These are phyloP conservation scores for Palythoa grandis DNA, from an alignment of 92 coral and sea anemone genomes.

Conservation along the genomic window DNA sequence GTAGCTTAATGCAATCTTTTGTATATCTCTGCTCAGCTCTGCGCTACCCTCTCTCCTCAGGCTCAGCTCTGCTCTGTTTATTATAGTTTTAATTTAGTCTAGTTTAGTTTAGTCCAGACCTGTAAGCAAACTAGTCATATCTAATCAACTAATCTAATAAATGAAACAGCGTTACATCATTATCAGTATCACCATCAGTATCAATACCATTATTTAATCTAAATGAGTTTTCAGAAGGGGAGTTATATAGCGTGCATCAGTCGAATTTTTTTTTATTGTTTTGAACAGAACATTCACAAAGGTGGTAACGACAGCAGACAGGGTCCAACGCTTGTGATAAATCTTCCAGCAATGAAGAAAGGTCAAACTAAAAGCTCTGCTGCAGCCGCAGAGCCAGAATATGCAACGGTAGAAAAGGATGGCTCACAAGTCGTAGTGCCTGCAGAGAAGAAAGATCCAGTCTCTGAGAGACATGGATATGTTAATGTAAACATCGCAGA, in stretches of 20 bases:
- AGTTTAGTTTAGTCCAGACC: no score
- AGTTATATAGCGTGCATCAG: background rate
- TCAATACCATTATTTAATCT: background rate
- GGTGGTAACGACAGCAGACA: conserved; percentile 1
- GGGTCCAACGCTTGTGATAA: conserved; percentile 34
- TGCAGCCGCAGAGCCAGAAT: background rate
- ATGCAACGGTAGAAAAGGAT: conserved; percentile 25
- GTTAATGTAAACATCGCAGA: background rate
- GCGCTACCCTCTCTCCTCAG: no score
- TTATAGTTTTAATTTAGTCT: no score
- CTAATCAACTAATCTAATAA: background rate
- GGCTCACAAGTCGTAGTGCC: background rate
- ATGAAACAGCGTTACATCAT: background rate
- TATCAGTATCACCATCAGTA: background rate
- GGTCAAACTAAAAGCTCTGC: conserved; percentile 8
- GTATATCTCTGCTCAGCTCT: no score
- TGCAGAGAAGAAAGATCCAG: background rate
- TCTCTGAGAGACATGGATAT: background rate
- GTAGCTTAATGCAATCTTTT: no score
- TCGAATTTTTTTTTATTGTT: background rate
- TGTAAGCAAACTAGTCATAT: no score
- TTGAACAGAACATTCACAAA: conserved; percentile 6
- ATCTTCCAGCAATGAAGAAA: conserved; percentile 33
- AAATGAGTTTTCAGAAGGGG: background rate
- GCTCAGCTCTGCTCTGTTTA: no score